Evolutionary conservation across 1,140 invertebrate genomes (phyloP).

Genomic region (Calephelis virginiensis): DNA sequence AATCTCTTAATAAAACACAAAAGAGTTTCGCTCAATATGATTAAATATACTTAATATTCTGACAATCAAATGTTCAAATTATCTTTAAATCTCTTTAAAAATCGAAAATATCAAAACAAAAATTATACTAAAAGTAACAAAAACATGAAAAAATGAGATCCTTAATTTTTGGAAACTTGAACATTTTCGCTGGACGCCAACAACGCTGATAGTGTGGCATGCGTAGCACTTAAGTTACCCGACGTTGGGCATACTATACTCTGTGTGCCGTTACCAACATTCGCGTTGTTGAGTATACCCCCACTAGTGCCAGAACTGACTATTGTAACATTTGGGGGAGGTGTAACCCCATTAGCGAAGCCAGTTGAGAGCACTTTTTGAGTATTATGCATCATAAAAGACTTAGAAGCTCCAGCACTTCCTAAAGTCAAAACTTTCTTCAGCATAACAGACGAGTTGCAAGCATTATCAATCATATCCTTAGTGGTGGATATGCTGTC

Average conservation of each 20-base stretch:
- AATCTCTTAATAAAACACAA: no score
- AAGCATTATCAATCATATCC: constrained; percentile 76
- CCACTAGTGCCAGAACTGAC: constrained; percentile 63
- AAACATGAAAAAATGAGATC: constrained; percentile 29
- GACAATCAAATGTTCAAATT: not conserved
- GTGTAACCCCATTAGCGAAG: constrained; percentile 59
- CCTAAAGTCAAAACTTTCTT: constrained; percentile 76
- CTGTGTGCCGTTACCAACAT: constrained; percentile 31
- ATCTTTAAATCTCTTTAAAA: constrained; percentile 12
- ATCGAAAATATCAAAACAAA: constrained; percentile 21
- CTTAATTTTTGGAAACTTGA: constrained; percentile 59
- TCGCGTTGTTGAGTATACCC: constrained; percentile 45
- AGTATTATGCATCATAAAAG: constrained; percentile 76
- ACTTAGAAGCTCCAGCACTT: constrained; percentile 67
- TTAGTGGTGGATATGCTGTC: constrained; percentile 69
- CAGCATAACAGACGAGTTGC: constrained; percentile 75
- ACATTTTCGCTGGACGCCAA: constrained; percentile 60
- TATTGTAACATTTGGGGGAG: constrained; percentile 69
- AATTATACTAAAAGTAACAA: constrained; percentile 2
- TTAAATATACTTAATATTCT: no score
- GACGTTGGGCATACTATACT: constrained; percentile 57
- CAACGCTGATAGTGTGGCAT: constrained; percentile 71
- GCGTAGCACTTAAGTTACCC: constrained; percentile 71
- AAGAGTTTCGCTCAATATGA: no score
- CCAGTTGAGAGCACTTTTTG: constrained; percentile 75